Conservation (phyloP, 2,797 vertebrate species). For the Poeciliopsis gracilis region DNA sequence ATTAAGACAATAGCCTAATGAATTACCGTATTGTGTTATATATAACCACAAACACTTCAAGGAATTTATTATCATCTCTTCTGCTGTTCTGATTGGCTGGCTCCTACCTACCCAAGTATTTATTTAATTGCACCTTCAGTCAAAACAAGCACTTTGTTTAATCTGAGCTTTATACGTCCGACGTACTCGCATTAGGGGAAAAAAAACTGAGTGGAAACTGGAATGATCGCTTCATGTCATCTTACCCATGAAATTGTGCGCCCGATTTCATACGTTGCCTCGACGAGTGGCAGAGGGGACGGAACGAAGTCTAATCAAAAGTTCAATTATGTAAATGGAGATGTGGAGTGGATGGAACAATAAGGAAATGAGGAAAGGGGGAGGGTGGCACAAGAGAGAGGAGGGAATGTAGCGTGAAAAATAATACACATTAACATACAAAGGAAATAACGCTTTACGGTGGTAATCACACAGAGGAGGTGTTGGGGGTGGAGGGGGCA, state of each 20-base stretch:
- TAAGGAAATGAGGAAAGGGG: conserved; percentile 42
- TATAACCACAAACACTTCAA: conserved; percentile 29
- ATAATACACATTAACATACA: conserved; percentile 82
- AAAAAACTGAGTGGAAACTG: conserved; percentile 8
- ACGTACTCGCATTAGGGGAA: conserved; percentile 50
- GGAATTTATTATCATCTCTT: conserved; percentile 32
- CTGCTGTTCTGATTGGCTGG: conserved; percentile 47
- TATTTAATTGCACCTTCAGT: conserved; percentile 72
- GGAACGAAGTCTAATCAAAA: conserved; percentile 81
- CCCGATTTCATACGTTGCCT: conserved; percentile 63
- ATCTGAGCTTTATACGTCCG: conserved; percentile 51
- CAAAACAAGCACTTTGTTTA: conserved; percentile 75
- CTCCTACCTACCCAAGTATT: conserved; percentile 56
- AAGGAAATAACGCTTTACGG: conserved; percentile 76
- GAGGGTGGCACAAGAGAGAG: conserved; percentile 62
- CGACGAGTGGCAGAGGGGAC: conserved; percentile 50
- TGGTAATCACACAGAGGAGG: conserved; percentile 62
- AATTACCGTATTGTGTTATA: conserved; percentile 12
- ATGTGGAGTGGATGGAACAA: conserved; percentile 80
- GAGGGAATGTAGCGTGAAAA: conserved; percentile 76
- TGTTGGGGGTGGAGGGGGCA: conserved; percentile 11
- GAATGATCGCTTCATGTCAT: conserved; percentile 58
- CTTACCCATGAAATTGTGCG: conserved; percentile 77
- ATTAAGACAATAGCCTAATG: not conserved
- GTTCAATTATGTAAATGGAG: conserved; percentile 84